Evolutionary conservation across 2,888 invertebrate genomes (phyloP).

Genomic region (Rhyacophila evoluta): DNA sequence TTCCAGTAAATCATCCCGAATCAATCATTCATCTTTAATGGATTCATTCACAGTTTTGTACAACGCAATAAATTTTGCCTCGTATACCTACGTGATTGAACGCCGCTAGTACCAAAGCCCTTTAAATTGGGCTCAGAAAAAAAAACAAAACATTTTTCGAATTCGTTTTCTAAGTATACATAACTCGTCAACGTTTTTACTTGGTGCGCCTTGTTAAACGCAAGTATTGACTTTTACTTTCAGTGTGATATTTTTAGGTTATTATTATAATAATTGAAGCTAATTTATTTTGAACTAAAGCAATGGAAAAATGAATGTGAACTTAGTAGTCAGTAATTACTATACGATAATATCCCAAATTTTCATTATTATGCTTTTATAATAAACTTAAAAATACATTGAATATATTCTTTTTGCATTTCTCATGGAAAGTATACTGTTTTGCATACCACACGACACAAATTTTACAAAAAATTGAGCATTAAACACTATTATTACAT

Average conservation of each 20-base stretch:
- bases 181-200: not conserved
- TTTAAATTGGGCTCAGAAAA: not conserved
- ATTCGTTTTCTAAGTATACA: not conserved
- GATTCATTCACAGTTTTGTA: not conserved
- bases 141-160: not conserved
- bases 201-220: not conserved
- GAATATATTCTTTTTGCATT: no score
- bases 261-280: not conserved
- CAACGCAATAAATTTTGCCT: not conserved
- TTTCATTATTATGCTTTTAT: no score
- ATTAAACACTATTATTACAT: no score
- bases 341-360: no score
- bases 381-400: no score
- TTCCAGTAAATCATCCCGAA: no score
- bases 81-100: not conserved
- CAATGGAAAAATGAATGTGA: no score
- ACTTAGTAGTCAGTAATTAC: no score
- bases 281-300: no score
- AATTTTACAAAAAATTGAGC: no score
- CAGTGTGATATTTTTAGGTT: not conserved
- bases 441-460: no score
- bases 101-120: not conserved
- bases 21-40: not conserved
- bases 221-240: not conserved
- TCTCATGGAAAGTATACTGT: no score